phyloP scores from a whole-genome alignment of 2,113 vertebrate species.

The Tachycineta bicolor region DNA sequence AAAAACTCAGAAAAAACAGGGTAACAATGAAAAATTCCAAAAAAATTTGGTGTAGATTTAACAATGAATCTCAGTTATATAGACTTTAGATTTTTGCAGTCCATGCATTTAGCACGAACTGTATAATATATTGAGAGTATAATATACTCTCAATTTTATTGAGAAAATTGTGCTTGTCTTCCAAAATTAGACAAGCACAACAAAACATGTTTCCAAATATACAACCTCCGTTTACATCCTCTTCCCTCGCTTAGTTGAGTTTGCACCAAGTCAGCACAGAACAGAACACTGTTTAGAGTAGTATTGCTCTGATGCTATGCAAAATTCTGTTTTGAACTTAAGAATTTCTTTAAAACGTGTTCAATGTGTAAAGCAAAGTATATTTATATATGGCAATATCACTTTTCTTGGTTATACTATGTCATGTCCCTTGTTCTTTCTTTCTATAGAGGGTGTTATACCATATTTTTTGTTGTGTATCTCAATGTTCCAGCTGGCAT shows the following conservation, averaged over 20 bases:
- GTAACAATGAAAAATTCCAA: not conserved
- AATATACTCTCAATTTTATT: not conserved
- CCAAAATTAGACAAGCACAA: not conserved
- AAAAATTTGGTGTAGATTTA: not conserved
- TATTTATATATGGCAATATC: not conserved
- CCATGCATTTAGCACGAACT: not conserved
- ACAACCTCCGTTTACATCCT: not conserved
- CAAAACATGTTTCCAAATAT: not conserved
- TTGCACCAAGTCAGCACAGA: not conserved
- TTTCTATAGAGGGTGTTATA: not conserved
- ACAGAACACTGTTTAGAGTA: not conserved
- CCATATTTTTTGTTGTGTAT: not conserved
- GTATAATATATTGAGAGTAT: not conserved
- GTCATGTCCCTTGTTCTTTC: not conserved
- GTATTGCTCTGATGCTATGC: not conserved
- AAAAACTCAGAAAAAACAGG: too few species aligned
- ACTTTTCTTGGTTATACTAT: not conserved
- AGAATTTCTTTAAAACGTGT: not conserved
- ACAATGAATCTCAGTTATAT: not conserved
- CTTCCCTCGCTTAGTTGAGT: not conserved
- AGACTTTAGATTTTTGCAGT: not conserved
- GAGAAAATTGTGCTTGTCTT: not conserved
- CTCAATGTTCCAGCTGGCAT: not conserved
- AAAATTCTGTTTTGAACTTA: not conserved
- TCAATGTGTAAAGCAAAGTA: not conserved